Evolutionary conservation across 1,140 invertebrate genomes (phyloP).

Genomic region (Xylocopa sonorina): DNA sequence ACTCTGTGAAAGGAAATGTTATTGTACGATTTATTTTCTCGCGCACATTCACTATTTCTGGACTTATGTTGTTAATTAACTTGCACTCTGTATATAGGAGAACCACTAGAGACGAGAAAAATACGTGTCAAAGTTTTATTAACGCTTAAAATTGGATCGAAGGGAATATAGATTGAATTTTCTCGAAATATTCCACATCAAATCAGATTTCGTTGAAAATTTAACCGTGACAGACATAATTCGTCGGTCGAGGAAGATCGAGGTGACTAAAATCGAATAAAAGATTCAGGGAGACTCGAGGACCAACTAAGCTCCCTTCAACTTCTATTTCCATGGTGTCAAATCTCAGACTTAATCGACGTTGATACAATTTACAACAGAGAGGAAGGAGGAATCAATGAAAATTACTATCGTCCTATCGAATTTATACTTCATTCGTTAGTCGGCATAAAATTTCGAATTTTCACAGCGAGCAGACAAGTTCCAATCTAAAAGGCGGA

Average conservation of each 20-base stretch:
- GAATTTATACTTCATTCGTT: too few species aligned
- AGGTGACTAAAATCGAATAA: background rate
- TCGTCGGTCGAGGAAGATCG: background rate
- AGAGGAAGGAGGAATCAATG: background rate
- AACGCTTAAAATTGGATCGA: background rate
- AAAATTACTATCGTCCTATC: background rate
- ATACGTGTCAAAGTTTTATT: background rate
- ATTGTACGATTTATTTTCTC: too few species aligned
- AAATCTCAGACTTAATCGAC: background rate
- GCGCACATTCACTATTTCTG: too few species aligned
- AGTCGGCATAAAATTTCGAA: too few species aligned
- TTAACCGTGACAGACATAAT: background rate
- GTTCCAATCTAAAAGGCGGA: too few species aligned
- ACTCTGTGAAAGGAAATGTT: too few species aligned
- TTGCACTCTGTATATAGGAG: too few species aligned
- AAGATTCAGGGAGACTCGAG: background rate
- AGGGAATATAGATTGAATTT: background rate
- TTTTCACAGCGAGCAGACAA: too few species aligned
- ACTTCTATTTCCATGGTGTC: background rate
- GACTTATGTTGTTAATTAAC: too few species aligned
- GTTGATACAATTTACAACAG: background rate
- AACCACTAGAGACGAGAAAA: background rate
- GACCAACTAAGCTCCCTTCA: background rate
- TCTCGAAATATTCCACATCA: background rate
- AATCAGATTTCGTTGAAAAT: background rate